Evolutionary conservation across 2,888 invertebrate species (phyloP).

Genomic region (Thymelicus sylvestris): DNA sequence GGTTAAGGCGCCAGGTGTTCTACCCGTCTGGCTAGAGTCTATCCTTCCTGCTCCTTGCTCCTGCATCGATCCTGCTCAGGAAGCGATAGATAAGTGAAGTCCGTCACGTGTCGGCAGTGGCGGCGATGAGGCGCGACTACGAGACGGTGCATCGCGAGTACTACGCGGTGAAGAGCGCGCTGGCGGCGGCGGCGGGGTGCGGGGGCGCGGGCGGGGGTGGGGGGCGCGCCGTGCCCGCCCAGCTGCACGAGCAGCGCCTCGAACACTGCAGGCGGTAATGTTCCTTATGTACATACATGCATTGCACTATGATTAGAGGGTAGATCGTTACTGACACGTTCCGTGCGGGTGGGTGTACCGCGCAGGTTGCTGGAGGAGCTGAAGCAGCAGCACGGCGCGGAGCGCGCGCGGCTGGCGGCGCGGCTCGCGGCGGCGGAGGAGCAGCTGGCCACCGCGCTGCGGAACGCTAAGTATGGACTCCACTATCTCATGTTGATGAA

Average conservation of each 20-base stretch:
- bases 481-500: slow-evolving; percentile 58
- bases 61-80: too few relatives aligned
- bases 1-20: too few relatives aligned
- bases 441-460: slow-evolving; percentile 65
- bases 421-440: slow-evolving; percentile 81
- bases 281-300: too few relatives aligned
- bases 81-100: too few relatives aligned
- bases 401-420: slow-evolving; percentile 85
- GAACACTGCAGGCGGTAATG: slow-evolving; percentile 89
- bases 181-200: slow-evolving; percentile 82
- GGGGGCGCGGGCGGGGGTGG: slow-evolving; percentile 80
- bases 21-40: too few relatives aligned
- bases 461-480: not conserved
- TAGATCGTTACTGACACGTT: too few relatives aligned
- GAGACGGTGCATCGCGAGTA: slow-evolving; percentile 87
- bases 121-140: slow-evolving; percentile 87
- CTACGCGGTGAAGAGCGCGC: slow-evolving; percentile 81
- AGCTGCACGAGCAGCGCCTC: slow-evolving; percentile 87
- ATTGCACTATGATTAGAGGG: too few relatives aligned
- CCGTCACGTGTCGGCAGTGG: slow-evolving; percentile 64
- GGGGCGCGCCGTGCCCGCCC: slow-evolving; percentile 83
- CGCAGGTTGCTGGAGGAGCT: slow-evolving; percentile 89
- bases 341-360: too few relatives aligned
- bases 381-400: slow-evolving; percentile 89
- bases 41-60: too few relatives aligned